Evolutionary conservation across 2,888 invertebrate genomes (phyloP), one percentile per base, ranked within the genome.

Genomic region (Caenorhabditis sulstoni): DNA sequence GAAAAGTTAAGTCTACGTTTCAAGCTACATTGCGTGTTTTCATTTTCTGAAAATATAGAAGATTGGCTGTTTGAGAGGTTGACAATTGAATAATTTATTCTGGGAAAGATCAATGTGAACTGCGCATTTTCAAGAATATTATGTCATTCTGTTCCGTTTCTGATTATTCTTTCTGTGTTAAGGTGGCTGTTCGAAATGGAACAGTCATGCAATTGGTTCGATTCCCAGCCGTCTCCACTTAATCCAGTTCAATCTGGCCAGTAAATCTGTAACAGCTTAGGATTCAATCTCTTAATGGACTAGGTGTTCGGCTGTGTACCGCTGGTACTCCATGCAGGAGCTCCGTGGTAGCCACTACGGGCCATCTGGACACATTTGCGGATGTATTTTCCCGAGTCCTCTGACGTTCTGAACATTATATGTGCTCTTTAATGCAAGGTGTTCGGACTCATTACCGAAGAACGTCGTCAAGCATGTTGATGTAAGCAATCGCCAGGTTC

Each of bases 211-310:
- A 49, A 87, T 79, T 4, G 86, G 82, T 22, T 86, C 70, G 52
- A 97, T 96, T 0, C 98, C 98, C 1, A 99, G 93, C 90, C 96
- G 96, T 91, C 97, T 96, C 98, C 98, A 99, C 90, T 97, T 97
- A 87, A 99, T 97, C 98, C 98, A 99, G 0, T 96, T 96, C 35
- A 99, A 92, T 68, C 98, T 93, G 0, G 98, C 97, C 0, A 97
- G 96, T 85, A 99, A 92, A 93, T 98, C 98, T 98, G 92, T 1
- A 90, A 44, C 39, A 14, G 35, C 20, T 39, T n/a, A n/a, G 45
- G 3, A 44, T 45, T 7, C 8, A 23, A 47, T 53, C 14, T 44
- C 39, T 9, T 41, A 41, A 39, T 58, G 12, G 14, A 50, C n/a
- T 12, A 37, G 29, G 29, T 29, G 7, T 29, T 3, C 29, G 29